phyloP scores from a whole-genome alignment of 2,113 vertebrate genomes.

The Amblyornis subalaris region DNA sequence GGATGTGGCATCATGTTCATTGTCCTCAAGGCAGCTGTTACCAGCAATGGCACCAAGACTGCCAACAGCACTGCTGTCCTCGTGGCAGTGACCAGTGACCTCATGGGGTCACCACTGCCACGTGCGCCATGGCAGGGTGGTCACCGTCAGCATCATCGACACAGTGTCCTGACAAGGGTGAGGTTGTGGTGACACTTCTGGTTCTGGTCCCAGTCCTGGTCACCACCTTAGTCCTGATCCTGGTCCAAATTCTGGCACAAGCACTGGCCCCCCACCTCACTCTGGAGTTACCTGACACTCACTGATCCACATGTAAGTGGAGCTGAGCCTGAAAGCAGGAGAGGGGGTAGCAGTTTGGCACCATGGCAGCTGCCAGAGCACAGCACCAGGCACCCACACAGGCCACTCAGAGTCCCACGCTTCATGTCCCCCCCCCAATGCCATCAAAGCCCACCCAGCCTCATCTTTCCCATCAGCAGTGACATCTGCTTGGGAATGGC shows the following conservation, averaged over 20 bases:
- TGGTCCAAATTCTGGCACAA: too few relatives aligned
- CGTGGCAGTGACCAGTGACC: too few relatives aligned
- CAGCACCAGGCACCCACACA: not conserved
- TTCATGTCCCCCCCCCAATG: not conserved
- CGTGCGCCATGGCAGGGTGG: not conserved
- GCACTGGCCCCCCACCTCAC: not conserved
- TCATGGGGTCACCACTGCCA: not conserved
- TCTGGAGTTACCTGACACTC: not conserved
- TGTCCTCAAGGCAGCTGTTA: not conserved
- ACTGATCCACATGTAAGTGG: not conserved
- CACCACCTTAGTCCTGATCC: not conserved
- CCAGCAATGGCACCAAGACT: not conserved
- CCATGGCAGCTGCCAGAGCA: not conserved
- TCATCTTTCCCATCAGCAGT: not conserved
- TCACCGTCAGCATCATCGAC: not conserved
- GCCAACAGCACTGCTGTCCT: not conserved
- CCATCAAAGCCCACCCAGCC: not conserved
- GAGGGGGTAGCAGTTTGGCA: not conserved
- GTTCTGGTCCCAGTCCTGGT: not conserved
- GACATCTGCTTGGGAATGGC: too few relatives aligned
- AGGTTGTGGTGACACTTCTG: not conserved
- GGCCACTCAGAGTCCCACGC: not conserved
- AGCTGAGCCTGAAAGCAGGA: not conserved
- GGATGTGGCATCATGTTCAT: not conserved
- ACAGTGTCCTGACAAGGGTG: not conserved